Evolutionary conservation across 2,113 vertebrate species (phyloP).

Genomic region (Fregetta grallaria): DNA sequence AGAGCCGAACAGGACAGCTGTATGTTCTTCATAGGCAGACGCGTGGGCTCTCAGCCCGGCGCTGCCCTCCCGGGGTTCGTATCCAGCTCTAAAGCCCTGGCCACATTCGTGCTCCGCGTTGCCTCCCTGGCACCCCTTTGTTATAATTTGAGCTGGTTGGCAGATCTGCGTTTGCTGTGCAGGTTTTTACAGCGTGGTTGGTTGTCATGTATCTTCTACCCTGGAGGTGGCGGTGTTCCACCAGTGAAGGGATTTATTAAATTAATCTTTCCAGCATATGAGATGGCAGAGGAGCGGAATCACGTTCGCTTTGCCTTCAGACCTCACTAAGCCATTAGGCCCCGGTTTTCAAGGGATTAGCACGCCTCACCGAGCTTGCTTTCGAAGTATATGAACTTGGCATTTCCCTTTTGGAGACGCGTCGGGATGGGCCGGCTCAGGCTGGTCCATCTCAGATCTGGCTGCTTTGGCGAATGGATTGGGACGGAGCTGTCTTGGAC

Average conservation of each 20-base stretch:
- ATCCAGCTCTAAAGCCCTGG: too few relatives aligned
- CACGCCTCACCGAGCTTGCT: accelerated
- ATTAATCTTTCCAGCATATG: background rate
- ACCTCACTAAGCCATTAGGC: background rate
- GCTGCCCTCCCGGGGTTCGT: background rate
- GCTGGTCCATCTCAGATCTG: background rate
- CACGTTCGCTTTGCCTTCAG: background rate
- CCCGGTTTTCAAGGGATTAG: background rate
- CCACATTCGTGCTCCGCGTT: accelerated
- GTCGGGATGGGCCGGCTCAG: background rate
- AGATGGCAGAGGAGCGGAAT: background rate
- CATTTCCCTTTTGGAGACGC: background rate
- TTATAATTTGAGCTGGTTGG: too few relatives aligned
- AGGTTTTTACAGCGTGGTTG: accelerated
- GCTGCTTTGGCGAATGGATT: background rate
- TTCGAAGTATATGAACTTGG: background rate
- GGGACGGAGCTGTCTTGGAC: background rate
- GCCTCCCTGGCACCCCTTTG: accelerated
- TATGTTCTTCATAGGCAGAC: accelerated
- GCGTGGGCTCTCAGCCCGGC: accelerated
- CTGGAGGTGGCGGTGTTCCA: background rate
- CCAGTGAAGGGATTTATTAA: background rate
- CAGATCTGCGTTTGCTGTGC: background rate
- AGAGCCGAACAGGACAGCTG: accelerated
- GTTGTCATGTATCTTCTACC: background rate